Percentiles rank a stretch among this genome's conserved stretches.
Conservation (phyloP, 2,888 invertebrate species). For the Eupsilia transversa region DNA sequence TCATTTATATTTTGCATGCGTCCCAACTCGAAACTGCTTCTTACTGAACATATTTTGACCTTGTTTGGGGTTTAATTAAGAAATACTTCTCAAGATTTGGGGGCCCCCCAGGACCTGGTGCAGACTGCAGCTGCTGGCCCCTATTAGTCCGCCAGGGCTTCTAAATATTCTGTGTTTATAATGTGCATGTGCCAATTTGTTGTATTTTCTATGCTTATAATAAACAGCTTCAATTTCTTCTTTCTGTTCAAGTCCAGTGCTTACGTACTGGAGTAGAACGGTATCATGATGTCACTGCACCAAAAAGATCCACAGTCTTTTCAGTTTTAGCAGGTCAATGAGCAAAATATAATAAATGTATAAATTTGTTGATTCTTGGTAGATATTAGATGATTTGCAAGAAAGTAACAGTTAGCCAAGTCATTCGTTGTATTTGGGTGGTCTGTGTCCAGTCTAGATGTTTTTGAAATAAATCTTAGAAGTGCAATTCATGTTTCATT, state of each 20-base stretch:
- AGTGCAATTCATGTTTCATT: conserved; percentile 12
- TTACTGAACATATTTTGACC: too few relatives aligned
- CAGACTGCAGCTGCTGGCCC: too few relatives aligned
- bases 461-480: background rate
- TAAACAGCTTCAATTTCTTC: background rate
- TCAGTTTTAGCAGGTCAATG: background rate
- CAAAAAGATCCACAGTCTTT: background rate
- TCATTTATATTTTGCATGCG: too few relatives aligned
- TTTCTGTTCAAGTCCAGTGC: background rate
- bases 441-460: conserved; percentile 22
- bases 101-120: too few relatives aligned
- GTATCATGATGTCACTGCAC: background rate
- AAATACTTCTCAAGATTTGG: too few relatives aligned
- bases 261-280: background rate
- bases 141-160: too few relatives aligned
- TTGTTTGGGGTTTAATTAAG: too few relatives aligned
- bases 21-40: too few relatives aligned
- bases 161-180: background rate
- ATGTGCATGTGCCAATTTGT: too few relatives aligned
- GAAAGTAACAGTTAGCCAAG: conserved; percentile 17
- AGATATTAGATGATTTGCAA: conserved; percentile 36
- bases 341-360: background rate
- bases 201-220: too few relatives aligned
- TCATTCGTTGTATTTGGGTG: conserved; percentile 40
- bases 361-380: conserved; percentile 14